phyloP scores from a whole-genome alignment of 1,140 invertebrate species.

The Apis cerana region DNA sequence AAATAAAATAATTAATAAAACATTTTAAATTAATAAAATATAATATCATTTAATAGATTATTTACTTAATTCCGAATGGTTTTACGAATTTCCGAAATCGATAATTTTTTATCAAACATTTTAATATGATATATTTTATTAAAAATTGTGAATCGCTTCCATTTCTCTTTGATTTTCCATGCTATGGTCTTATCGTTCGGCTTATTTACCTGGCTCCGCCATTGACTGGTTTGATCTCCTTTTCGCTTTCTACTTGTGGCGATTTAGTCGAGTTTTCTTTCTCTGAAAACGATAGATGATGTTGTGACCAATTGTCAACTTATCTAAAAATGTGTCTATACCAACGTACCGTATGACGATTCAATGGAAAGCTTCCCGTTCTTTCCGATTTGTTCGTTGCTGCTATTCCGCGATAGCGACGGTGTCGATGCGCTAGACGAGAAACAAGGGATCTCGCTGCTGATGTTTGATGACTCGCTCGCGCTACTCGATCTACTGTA shows the following conservation, averaged over 20 bases:
- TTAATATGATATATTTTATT: too few relatives aligned
- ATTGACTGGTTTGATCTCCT: conserved; percentile 70
- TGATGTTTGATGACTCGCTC: conserved; percentile 79
- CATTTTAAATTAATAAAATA: too few relatives aligned
- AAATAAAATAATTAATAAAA: too few relatives aligned
- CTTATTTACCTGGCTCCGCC: conserved; percentile 71
- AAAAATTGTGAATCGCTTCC: background rate
- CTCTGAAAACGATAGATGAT: conserved; percentile 66
- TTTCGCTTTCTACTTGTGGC: conserved; percentile 75
- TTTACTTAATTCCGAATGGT: too few relatives aligned
- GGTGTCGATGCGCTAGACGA: conserved; percentile 78
- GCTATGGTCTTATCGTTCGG: conserved; percentile 56
- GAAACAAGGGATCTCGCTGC: conserved; percentile 78
- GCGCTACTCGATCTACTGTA: conserved; percentile 78
- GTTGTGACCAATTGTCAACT: background rate
- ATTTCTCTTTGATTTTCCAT: conserved; percentile 15
- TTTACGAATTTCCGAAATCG: too few relatives aligned
- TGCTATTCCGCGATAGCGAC: conserved; percentile 77
- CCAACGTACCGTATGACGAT: conserved; percentile 62
- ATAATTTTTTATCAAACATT: too few relatives aligned
- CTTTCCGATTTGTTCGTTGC: conserved; percentile 75
- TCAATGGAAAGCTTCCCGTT: conserved; percentile 69
- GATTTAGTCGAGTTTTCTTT: conserved; percentile 68
- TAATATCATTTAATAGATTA: too few relatives aligned
- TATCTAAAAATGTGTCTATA: too few relatives aligned